Evolutionary conservation across 2,797 vertebrate genomes (phyloP), one percentile per base, ranked within the genome.

Genomic region (Linurgus olivaceus): DNA sequence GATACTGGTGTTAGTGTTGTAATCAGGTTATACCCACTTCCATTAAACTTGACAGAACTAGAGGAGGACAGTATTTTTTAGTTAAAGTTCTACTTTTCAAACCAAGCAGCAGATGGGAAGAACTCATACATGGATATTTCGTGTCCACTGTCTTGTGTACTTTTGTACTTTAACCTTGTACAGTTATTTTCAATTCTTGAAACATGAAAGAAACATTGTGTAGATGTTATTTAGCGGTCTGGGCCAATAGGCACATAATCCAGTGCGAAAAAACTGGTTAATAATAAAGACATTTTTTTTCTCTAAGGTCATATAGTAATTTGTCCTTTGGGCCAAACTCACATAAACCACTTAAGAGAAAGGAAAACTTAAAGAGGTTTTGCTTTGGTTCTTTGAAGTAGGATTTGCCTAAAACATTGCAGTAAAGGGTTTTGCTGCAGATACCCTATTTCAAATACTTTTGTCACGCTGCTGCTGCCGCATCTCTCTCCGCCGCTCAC

Each of bases 121-220:
- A 97, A 91, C 97, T 97, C 97, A 97, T 98, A 96, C 96, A 97
- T 98, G 97, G 96, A 97, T 98, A 98, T 98, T 98, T 98, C 79
- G 96, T 98, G 98, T 98, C 97, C 95, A 51, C 98, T 97, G 98
- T 98, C 98, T 98, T 97, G 98, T 98, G 98, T 98, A 98, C 98
- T 98, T 98, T 98, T 98, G 98, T 98, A 98, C 98, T 98, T 97
- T 97, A 98, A 98, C 97, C 97, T 97, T 98, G 98, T 98, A 98
- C 98, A 98, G 98, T 98, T 98, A 98, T 98, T 98, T 98, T 98
- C 98, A 98, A 98, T 97, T 98, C 97, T 98, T 98, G 97, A 98
- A 98, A 98, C 97, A 98, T 97, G 96, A 98, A 98, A 97, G 97
- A 97, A 98, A 97, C 97, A 98, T 98, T 97, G 97, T 97, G 98